Evolutionary conservation across 2,113 vertebrate genomes (phyloP).

Genomic region (Thunnus thynnus): DNA sequence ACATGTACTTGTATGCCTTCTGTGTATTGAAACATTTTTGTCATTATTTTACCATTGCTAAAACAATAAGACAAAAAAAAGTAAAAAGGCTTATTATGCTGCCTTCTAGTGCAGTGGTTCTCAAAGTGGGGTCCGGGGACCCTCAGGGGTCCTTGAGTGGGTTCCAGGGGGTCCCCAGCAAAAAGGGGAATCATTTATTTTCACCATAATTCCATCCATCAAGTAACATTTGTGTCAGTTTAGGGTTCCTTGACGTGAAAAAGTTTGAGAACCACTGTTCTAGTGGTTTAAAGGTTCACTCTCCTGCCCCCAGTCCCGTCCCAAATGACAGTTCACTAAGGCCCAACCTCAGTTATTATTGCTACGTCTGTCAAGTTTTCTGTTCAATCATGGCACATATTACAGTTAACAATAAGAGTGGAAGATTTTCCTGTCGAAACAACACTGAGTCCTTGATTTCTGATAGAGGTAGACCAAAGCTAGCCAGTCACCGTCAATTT

Average conservation of each 20-base stretch:
- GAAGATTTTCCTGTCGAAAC: background rate
- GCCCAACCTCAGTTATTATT: background rate
- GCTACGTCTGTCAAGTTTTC: slow-evolving; percentile 15
- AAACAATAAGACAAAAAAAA: background rate
- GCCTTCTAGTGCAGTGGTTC: too few species aligned
- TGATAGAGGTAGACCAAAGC: background rate
- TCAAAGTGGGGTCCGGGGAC: too few species aligned
- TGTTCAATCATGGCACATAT: background rate
- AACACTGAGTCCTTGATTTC: background rate
- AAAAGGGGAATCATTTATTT: too few species aligned
- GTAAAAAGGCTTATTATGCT: background rate
- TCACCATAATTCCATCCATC: too few species aligned
- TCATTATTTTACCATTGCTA: background rate
- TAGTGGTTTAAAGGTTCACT: background rate
- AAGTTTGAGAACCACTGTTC: too few species aligned
- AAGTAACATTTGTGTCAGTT: too few species aligned
- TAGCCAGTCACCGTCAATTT: too few species aligned
- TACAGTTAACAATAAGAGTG: background rate
- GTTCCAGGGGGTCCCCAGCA: too few species aligned
- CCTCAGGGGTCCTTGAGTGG: too few species aligned
- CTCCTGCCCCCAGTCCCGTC: background rate
- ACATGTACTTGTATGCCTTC: background rate
- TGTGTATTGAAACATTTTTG: background rate
- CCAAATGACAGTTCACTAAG: background rate
- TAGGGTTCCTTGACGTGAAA: too few species aligned